Conservation (phyloP, 2,888 invertebrate species). For the Oligia fasciuncula region DNA sequence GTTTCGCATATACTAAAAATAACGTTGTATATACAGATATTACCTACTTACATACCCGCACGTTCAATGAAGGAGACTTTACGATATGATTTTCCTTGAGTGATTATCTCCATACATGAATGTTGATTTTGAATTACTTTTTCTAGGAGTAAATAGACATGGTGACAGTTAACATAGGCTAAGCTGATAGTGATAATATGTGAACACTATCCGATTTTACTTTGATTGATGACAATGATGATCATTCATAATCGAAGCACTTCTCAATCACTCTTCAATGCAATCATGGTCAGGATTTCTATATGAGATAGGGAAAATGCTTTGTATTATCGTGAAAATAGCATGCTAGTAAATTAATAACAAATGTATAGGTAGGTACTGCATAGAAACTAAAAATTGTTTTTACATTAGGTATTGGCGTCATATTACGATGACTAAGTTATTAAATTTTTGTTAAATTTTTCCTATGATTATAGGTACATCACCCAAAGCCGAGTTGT, state of each 20-base stretch:
- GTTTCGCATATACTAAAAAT: too few species aligned
- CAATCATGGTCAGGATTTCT: conserved; percentile 7
- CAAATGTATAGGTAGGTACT: not conserved
- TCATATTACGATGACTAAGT: not conserved
- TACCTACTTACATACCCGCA: not conserved
- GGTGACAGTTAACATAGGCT: not conserved
- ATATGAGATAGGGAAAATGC: conserved; percentile 32
- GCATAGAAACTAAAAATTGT: not conserved
- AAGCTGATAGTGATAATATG: conserved; percentile 18
- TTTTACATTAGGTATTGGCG: not conserved
- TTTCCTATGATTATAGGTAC: not conserved
- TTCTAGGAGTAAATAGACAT: conserved; percentile 13
- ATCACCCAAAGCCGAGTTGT: not conserved
- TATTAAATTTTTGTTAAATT: not conserved
- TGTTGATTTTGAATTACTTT: not conserved
- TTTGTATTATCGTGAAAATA: not conserved
- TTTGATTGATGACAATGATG: conserved; percentile 43
- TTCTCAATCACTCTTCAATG: conserved; percentile 16
- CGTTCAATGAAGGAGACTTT: not conserved
- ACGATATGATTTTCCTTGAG: conserved; percentile 25
- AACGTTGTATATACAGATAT: too few species aligned
- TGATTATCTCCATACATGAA: not conserved
- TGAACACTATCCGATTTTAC: conserved; percentile 27
- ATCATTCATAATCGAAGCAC: conserved; percentile 9
- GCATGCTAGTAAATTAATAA: conserved; percentile 3